Evolutionary conservation across 2,797 vertebrate genomes (phyloP).

Genomic region (Melanitta fusca): DNA sequence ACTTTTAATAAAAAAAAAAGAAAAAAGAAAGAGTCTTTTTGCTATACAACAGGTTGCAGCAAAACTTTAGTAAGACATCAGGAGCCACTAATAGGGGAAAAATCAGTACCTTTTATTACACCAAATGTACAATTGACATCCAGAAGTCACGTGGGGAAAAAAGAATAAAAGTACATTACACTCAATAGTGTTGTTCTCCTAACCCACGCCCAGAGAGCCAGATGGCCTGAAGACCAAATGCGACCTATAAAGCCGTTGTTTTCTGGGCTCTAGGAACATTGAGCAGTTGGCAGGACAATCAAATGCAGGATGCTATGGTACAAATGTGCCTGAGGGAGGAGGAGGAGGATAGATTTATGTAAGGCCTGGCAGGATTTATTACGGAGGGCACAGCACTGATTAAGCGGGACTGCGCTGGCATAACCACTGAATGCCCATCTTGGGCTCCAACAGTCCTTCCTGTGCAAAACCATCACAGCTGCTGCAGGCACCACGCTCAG

Average conservation of each 20-base stretch:
- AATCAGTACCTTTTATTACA: not conserved
- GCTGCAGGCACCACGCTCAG: not conserved
- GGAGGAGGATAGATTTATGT: not conserved
- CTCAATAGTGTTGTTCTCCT: not conserved
- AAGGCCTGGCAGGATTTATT: not conserved
- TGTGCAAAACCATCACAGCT: not conserved
- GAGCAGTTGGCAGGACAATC: not conserved
- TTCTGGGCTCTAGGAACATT: not conserved
- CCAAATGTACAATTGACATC: not conserved
- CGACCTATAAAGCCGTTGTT: not conserved
- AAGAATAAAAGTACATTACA: not conserved
- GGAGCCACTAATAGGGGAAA: not conserved
- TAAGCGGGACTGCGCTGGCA: not conserved
- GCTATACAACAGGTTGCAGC: not conserved
- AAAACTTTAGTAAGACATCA: not conserved
- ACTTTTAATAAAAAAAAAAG: not conserved
- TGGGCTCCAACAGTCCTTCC: not conserved
- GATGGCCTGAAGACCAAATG: not conserved
- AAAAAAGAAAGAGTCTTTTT: not conserved
- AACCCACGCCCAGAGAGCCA: not conserved
- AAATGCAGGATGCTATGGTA: not conserved
- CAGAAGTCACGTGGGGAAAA: not conserved
- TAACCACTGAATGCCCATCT: not conserved
- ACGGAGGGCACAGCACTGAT: not conserved
- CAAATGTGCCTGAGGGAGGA: not conserved